phyloP scores from a whole-genome alignment of 2,113 vertebrate species.

The Zosterops borbonicus region DNA sequence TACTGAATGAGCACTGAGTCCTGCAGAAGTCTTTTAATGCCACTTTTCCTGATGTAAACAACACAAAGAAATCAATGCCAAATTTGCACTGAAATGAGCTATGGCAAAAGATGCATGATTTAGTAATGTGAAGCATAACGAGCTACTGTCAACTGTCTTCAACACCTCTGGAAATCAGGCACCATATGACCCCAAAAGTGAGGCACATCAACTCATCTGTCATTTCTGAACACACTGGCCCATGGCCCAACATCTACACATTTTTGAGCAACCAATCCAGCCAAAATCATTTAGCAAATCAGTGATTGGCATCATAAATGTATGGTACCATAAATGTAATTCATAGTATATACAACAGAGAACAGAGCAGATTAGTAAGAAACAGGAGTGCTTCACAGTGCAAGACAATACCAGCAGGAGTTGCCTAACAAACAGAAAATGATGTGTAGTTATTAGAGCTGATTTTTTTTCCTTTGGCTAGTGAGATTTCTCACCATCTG shows the following conservation, averaged over 20 bases:
- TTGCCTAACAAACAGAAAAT: not conserved
- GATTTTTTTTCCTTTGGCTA: not conserved
- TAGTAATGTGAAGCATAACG: not conserved
- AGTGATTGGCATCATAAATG: not conserved
- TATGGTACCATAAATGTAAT: not conserved
- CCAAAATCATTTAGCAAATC: not conserved
- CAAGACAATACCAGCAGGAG: not conserved
- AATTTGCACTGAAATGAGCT: not conserved
- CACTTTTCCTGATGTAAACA: not conserved
- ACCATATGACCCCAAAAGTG: not conserved
- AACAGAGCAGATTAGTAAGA: not conserved
- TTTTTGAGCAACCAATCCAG: not conserved
- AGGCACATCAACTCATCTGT: not conserved
- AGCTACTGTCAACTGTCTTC: not conserved
- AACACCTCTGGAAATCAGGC: constrained; percentile 22
- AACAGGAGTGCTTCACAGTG: not conserved
- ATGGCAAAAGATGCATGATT: not conserved
- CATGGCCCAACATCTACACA: not conserved
- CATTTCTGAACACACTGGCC: not conserved
- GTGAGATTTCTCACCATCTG: not conserved
- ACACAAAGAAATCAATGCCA: not conserved
- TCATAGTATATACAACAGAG: not conserved
- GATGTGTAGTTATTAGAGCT: not conserved
- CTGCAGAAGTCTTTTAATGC: not conserved
- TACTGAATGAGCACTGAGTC: not conserved